Evolutionary conservation across 2,113 vertebrate genomes (phyloP).

Genomic region (Taurulus bubalis): DNA sequence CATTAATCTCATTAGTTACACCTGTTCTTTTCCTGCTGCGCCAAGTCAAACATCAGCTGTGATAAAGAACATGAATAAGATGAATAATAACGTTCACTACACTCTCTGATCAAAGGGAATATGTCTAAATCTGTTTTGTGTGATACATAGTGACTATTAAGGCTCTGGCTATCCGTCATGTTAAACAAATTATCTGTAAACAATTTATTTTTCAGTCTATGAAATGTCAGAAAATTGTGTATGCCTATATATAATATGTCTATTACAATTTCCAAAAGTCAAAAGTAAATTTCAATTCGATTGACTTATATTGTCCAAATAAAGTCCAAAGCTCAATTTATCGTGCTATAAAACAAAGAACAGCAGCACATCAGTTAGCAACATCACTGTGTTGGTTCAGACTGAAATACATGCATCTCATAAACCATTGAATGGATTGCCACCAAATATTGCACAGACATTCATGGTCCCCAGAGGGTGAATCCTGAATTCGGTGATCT

Average conservation of each 20-base stretch:
- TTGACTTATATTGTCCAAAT: not conserved
- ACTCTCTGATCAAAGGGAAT: too few species aligned
- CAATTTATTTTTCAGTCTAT: not conserved
- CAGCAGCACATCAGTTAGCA: not conserved
- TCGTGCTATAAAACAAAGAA: not conserved
- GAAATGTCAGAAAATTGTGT: not conserved
- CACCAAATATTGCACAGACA: not conserved
- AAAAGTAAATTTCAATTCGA: not conserved
- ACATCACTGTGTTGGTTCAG: not conserved
- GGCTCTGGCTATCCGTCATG: not conserved
- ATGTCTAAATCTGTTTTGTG: not conserved
- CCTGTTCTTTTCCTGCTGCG: conserved; percentile 1
- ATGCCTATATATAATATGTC: not conserved
- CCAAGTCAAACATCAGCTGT: conserved; percentile 21
- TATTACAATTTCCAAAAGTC: not conserved
- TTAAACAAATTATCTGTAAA: not conserved
- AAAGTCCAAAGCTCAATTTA: not conserved
- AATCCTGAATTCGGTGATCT: not conserved
- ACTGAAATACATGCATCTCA: not conserved
- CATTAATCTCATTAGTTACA: conserved; percentile 31
- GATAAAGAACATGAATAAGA: not conserved
- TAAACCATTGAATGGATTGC: not conserved
- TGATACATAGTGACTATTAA: not conserved
- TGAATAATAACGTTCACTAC: conserved; percentile 2
- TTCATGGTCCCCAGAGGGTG: not conserved